Evolutionary conservation across 2,113 vertebrate genomes (phyloP), one percentile per base, ranked within the genome.

Genomic region (Heterotilapia buettikoferi): DNA sequence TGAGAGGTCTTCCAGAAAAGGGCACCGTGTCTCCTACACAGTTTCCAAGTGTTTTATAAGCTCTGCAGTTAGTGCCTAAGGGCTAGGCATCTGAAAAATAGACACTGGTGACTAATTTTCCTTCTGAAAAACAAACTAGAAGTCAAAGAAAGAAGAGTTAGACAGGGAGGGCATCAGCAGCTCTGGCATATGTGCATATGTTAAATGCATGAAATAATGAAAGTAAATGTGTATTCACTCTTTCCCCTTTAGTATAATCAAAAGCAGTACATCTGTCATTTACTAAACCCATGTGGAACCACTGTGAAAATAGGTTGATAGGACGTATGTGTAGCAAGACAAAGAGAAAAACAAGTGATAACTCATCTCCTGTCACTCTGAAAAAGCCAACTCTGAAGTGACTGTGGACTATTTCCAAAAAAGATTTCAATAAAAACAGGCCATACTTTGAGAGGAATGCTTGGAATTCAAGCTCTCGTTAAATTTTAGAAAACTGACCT

Each of bases 381-480:
- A 8, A 81, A 78, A 78, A 50, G 54, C 84, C 59, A 89, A 31
- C 36, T 84, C 43, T 13, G 61, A 57, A 61, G 63, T 38, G 40
- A 29, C 40, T 47, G 21, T 76, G 40, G 36, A 78, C 59, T 18
- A 43, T 85, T 84, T 88, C 78, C 73, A 80, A 29, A 66, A 19
- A 71, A 83, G 21, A 79, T 63, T 9, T 59, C 82, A n/a, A 6
- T 9, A 82, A 90, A 87, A 90, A 78, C 56, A 79, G 14, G 38
- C 63, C 14, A 16, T 6, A 71, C 57, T 85, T 86, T 82, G 26
- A 79, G 9, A 71, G 82, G 85, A 87, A 92, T 88, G 45, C 13
- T 36, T 36, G 80, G 89, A 93, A 94, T 88, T 59, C 19, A 19
- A 47, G 40, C 13, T n/a, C 40, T 71, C 8, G 11, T 66, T 68